A percentile compares a stretch with the other conserved stretches of the same genome.
Evolutionary conservation across 2,797 vertebrate species (phyloP).

Genomic region (Florisuga fusca): DNA sequence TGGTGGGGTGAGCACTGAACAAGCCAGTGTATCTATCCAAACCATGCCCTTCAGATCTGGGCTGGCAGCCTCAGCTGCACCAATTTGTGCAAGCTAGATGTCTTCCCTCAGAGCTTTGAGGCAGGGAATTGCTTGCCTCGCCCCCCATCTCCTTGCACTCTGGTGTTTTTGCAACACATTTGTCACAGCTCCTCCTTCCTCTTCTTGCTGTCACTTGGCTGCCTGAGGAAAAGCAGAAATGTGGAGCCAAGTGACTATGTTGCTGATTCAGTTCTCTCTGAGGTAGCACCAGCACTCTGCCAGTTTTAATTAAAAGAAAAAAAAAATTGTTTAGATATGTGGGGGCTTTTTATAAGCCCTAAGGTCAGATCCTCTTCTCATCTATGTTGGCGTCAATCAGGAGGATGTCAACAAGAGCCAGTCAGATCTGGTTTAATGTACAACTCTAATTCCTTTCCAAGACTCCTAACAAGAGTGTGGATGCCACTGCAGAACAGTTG

Average conservation of each 20-base stretch:
- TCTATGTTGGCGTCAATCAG: neutral
- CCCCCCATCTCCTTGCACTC: neutral
- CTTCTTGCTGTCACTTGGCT: neutral
- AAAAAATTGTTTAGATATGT: neutral
- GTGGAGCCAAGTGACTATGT: neutral
- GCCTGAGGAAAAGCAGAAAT: neutral
- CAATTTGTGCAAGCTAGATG: neutral
- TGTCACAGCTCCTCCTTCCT: neutral
- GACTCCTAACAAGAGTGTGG: neutral
- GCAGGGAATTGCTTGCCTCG: neutral
- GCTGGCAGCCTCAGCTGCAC: neutral
- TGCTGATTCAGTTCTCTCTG: neutral
- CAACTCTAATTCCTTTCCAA: neutral
- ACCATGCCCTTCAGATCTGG: neutral
- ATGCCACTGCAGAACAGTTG: neutral
- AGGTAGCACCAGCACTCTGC: neutral
- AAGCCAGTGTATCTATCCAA: neutral
- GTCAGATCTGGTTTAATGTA: neutral
- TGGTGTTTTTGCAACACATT: neutral
- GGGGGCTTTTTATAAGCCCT: neutral
- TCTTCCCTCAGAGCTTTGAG: neutral
- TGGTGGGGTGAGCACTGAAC: neutral
- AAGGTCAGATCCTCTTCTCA: neutral
- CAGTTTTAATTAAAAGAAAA: neutral
- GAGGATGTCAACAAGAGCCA: neutral